Evolutionary conservation across 2,113 vertebrate genomes (phyloP).

Genomic region (Thamnophis sirtalis): DNA sequence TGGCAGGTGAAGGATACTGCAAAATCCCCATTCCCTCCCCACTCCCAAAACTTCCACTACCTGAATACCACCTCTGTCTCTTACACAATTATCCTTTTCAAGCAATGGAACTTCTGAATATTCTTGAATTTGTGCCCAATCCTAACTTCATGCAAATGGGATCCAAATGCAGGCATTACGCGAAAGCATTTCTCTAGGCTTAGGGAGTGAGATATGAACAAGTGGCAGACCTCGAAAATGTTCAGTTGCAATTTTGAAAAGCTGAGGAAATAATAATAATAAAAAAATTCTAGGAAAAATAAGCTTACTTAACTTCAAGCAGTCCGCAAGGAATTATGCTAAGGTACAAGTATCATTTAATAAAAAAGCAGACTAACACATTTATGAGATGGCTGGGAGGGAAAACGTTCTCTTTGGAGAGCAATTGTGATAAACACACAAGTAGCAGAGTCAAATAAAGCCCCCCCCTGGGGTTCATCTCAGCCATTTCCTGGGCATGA

Average conservation of each 20-base stretch:
- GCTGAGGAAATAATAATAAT: not conserved
- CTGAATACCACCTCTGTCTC: no score
- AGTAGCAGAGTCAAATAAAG: not conserved
- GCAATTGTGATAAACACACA: not conserved
- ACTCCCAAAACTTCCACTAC: no score
- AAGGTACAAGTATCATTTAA: not conserved
- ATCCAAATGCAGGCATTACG: not conserved
- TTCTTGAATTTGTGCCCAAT: not conserved
- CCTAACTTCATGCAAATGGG: not conserved
- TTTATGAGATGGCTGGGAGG: not conserved
- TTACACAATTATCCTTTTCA: not conserved
- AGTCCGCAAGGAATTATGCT: not conserved
- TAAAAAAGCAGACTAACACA: not conserved
- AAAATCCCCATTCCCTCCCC: no score
- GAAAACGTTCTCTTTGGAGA: not conserved
- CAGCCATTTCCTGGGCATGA: slow-evolving; percentile 11
- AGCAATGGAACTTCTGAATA: not conserved
- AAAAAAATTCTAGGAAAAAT: not conserved
- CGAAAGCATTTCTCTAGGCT: not conserved
- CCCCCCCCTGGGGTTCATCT: not conserved
- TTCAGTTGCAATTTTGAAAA: not conserved
- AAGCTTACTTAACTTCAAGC: not conserved
- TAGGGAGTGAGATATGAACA: not conserved
- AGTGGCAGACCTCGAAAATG: not conserved
- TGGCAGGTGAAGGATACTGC: no score